Evolutionary conservation across 2,888 invertebrate genomes (phyloP), one percentile per base, ranked within the genome.

Genomic region (Myopa testacea): DNA sequence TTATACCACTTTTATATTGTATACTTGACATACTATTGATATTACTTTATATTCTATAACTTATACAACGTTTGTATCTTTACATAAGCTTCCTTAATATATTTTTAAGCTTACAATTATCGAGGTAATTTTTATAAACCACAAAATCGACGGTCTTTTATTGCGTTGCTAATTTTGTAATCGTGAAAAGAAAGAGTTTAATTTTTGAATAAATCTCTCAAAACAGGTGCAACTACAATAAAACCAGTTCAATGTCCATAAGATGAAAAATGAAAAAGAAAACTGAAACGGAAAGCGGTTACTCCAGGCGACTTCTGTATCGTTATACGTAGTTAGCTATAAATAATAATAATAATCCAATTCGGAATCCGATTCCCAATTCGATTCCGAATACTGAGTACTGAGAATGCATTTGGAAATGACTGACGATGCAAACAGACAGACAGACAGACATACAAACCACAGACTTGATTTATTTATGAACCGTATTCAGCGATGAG

Each of bases 381-480:
- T 55, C n/a, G 55, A 12, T n/a, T 16, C 34, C 16, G 40, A 38
- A 16, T 67, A 67, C 16, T 12, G 40, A 14, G 55, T 67, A 67
- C 2, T 26, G 26, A 45, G 45, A 45, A 45, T 45, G 45, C 6
- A 1, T 45, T 45, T 45, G 4, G 45, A 10, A 45, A 10, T 45
- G 3, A 45, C 7, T 45, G 1, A 45, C 45, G 45, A 45, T 3
- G 45, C 45, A 45, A 10, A 10, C 45, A 6, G 45, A 45, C 45
- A 45, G 45, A 10, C 45, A 6, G 45, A 45, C 45, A 45, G 45
- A 45, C 45, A 45, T 8, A 45, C 45, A 34, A 77, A 68, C 2
- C 26, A 26, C 12, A 75, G 65, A 55, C 78, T 77, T 80, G 82
- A 85, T 83, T 85, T 84, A 84, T 85, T 84, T 84, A 83, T 82